These are phyloP conservation scores for Pachyseris speciosa DNA, from an alignment of 64 coral and sea anemone species.

Conservation along the genomic window DNA sequence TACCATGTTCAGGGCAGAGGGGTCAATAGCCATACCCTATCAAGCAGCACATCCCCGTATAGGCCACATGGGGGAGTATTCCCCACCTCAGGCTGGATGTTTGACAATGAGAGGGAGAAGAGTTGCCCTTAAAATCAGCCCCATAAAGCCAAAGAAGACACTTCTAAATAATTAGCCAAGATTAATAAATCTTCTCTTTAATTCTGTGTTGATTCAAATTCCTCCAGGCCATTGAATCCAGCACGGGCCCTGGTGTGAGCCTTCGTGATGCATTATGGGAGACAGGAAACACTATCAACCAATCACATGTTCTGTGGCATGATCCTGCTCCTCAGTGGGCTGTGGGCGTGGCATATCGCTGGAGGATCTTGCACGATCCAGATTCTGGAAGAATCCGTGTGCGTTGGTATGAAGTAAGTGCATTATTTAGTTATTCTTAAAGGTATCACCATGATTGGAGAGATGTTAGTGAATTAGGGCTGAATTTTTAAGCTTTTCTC, in stretches of 20 bases:
- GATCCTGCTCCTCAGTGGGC: constrained; percentile 11
- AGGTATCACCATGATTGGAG: no score
- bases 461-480: no score
- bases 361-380: constrained; percentile 42
- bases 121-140: no score
- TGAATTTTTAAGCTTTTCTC: no score
- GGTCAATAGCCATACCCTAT: no score
- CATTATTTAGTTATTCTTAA: no score
- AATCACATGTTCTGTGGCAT: constrained; percentile 48
- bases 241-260: constrained; percentile 26
- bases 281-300: constrained; percentile 57
- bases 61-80: no score
- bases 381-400: constrained; percentile 53
- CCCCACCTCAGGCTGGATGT: no score
- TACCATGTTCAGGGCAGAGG: no score
- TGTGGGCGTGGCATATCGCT: constrained; percentile 1
- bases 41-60: no score
- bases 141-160: no score
- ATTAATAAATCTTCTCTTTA: neutral
- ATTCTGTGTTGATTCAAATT: neutral
- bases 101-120: no score
- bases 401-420: constrained; percentile 24
- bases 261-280: constrained; percentile 49
- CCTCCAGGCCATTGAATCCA: constrained; percentile 19
- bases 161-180: neutral